Evolutionary conservation across 2,113 vertebrate species (phyloP).

Genomic region (Catharus fuscescens): DNA sequence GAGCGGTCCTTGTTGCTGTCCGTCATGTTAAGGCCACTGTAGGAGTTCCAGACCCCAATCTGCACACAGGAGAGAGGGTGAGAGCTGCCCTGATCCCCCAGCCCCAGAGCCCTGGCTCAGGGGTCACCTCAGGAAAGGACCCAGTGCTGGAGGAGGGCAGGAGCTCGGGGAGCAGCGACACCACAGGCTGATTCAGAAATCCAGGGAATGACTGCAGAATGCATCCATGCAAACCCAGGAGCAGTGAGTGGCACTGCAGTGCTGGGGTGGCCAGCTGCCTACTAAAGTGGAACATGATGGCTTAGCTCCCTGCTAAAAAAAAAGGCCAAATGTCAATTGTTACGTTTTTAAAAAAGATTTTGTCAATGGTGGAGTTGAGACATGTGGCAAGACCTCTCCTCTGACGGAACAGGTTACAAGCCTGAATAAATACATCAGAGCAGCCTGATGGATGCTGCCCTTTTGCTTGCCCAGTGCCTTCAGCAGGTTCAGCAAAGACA

Average conservation of each 20-base stretch:
- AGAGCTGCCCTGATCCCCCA: not conserved
- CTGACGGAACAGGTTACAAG: not conserved
- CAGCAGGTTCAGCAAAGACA: conserved; percentile 34
- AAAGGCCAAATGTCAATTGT: not conserved
- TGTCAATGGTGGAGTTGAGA: not conserved
- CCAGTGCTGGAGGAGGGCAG: not conserved
- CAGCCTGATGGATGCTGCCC: not conserved
- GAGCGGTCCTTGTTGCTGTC: conserved; percentile 86
- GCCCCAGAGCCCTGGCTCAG: rapidly evolving
- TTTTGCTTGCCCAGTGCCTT: not conserved
- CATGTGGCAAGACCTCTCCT: not conserved
- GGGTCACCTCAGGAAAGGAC: not conserved
- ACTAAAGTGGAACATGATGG: not conserved
- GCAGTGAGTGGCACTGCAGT: not conserved
- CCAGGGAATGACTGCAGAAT: conserved; percentile 9
- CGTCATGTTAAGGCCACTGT: conserved; percentile 93
- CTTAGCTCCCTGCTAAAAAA: not conserved
- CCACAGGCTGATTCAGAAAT: not conserved
- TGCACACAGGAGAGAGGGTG: conserved; percentile 63
- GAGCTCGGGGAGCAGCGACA: not conserved
- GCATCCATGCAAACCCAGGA: not conserved
- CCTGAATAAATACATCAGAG: not conserved
- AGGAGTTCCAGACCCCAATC: conserved; percentile 97
- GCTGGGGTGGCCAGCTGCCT: not conserved
- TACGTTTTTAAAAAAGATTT: not conserved